Conservation (phyloP, 2,888 invertebrate genomes). For the Cordylochernes scorpioides region DNA sequence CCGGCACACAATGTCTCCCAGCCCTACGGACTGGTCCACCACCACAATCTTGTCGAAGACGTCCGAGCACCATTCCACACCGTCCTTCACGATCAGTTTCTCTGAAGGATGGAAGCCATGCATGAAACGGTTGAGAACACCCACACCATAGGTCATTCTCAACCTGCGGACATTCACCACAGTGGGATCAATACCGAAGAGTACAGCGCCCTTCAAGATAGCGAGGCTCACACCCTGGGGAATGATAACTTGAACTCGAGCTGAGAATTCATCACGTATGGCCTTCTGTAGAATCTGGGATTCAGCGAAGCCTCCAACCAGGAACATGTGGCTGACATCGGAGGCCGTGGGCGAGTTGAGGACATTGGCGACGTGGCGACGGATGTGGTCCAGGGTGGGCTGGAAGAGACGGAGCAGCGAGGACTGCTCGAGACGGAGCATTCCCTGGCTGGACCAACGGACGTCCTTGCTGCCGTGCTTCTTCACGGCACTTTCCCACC, state of each 20-base stretch:
- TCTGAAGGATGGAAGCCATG: conserved; percentile 24
- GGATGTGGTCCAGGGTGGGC: conserved; percentile 25
- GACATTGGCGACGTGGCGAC: conserved; percentile 25
- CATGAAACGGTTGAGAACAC: conserved; percentile 28
- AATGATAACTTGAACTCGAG: conserved; percentile 21
- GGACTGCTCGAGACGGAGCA: conserved; percentile 26
- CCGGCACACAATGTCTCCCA: conserved; percentile 28
- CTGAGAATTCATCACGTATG: conserved; percentile 24
- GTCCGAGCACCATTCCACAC: conserved; percentile 30
- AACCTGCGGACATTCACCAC: conserved; percentile 26
- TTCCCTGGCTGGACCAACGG: conserved; percentile 29
- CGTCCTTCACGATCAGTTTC: conserved; percentile 26
- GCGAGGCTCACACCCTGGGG: conserved; percentile 28
- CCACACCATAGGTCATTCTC: conserved; percentile 29
- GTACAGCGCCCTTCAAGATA: conserved; percentile 29
- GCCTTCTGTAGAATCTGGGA: conserved; percentile 28
- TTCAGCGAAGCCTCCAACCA: conserved; percentile 31
- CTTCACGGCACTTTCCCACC: conserved; percentile 25
- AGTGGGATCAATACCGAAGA: conserved; percentile 28
- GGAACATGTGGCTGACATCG: conserved; percentile 26
- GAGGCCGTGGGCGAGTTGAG: conserved; percentile 19
- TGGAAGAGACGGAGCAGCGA: conserved; percentile 26
- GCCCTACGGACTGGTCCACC: conserved; percentile 26
- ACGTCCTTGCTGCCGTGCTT: conserved; percentile 24
- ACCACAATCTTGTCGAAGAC: conserved; percentile 29